Conservation (phyloP, 2,113 vertebrate species). For the Prinia subflava region DNA sequence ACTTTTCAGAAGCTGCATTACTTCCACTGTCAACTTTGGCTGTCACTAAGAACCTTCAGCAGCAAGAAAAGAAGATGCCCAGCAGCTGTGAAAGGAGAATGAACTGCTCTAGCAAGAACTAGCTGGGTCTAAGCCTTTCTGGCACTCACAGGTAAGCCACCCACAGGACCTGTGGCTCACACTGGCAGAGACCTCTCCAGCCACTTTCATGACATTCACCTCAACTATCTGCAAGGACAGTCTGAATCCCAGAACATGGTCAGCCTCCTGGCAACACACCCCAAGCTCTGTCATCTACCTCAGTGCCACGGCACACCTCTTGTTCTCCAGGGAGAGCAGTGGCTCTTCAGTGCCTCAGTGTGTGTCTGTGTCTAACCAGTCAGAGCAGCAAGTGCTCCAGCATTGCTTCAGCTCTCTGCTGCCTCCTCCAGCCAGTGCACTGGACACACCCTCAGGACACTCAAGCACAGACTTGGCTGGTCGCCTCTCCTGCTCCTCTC, state of each 20-base stretch:
- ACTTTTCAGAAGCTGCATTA: background rate
- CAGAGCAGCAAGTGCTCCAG: background rate
- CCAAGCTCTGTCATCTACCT: background rate
- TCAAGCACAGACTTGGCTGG: background rate
- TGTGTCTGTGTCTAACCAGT: background rate
- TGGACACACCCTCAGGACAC: background rate
- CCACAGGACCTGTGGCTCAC: background rate
- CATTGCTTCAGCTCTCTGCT: background rate
- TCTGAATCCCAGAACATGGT: fast-evolving
- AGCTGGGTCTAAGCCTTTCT: background rate
- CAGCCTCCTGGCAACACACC: background rate
- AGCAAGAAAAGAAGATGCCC: background rate
- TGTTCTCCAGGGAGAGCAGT: background rate
- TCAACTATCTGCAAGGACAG: background rate
- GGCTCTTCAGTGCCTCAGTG: background rate
- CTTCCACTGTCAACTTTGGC: background rate
- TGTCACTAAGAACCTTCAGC: background rate
- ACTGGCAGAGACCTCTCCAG: background rate
- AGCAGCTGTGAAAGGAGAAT: background rate
- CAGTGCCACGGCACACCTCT: background rate
- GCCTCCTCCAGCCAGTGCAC: background rate
- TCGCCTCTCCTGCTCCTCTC: background rate
- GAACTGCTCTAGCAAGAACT: background rate
- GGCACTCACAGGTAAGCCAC: background rate
- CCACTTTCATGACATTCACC: background rate